These are phyloP conservation scores for Subanguina moxae DNA, from an alignment of 1,140 invertebrate species.

Conservation along the genomic window DNA sequence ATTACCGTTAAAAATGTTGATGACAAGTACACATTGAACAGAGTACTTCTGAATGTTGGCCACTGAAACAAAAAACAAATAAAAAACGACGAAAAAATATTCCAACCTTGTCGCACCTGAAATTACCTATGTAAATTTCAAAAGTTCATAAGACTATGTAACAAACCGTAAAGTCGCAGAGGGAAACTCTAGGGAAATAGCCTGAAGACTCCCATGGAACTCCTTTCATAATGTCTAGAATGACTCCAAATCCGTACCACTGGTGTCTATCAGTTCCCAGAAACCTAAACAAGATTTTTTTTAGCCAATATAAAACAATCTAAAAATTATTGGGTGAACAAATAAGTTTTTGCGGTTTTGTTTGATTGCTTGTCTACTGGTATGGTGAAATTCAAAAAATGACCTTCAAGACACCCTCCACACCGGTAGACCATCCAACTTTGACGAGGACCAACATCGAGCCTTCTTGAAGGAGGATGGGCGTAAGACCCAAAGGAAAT, in stretches of 20 bases:
- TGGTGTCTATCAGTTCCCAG: constrained; percentile 51
- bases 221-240: constrained; percentile 50
- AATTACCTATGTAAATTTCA: constrained; percentile 6
- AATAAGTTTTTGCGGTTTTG: no score
- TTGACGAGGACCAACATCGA: no score
- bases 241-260: constrained; percentile 56
- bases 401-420: no score
- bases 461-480: no score
- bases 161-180: constrained; percentile 64
- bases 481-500: no score
- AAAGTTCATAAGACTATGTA: constrained; percentile 50
- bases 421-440: no score
- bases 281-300: constrained; percentile 36
- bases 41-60: constrained; percentile 61
- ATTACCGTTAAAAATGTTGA: constrained; percentile 63
- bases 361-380: no score
- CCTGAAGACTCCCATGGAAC: constrained; percentile 55
- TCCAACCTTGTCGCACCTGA: constrained; percentile 45
- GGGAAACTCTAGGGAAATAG: constrained; percentile 63
- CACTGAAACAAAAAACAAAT: constrained; percentile 18
- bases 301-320: no score
- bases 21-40: constrained; percentile 51
- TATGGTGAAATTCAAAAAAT: no score
- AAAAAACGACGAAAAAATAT: no score
- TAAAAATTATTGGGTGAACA: no score